These are phyloP conservation scores for Hybognathus amarus DNA, from an alignment of 2,797 vertebrate genomes.

Conservation along the genomic window DNA sequence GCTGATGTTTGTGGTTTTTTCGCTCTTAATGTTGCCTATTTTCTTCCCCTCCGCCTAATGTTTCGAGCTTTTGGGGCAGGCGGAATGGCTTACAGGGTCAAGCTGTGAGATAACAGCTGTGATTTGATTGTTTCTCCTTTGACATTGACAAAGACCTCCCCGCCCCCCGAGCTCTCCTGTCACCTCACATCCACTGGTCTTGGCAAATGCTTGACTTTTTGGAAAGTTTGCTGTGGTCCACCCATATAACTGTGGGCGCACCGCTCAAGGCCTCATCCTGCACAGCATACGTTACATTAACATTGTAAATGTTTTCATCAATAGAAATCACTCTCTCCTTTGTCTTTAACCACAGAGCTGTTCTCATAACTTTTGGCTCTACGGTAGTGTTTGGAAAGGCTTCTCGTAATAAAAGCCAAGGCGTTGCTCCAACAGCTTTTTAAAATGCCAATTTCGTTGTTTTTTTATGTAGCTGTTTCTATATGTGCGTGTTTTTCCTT, in stretches of 20 bases:
- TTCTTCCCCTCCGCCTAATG: background rate
- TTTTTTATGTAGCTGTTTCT: background rate
- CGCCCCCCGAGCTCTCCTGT: slow-evolving; percentile 15
- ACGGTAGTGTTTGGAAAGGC: background rate
- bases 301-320: background rate
- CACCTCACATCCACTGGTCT: slow-evolving; percentile 6
- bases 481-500: background rate
- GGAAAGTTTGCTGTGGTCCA: slow-evolving; percentile 8
- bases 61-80: slow-evolving; percentile 3
- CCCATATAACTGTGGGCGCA: background rate
- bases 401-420: background rate
- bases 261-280: background rate
- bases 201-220: slow-evolving; percentile 34
- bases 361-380: background rate
- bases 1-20: slow-evolving; percentile 1
- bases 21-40: background rate
- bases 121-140: slow-evolving; percentile 47
- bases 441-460: background rate
- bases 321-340: background rate
- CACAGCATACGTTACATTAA: background rate
- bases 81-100: slow-evolving; percentile 30
- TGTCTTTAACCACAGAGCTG: background rate
- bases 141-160: slow-evolving; percentile 59
- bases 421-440: background rate
- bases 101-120: slow-evolving; percentile 55